Base-by-base conservation (phyloP, 2,888 invertebrate species). In the Callimorpha dominula region DNA sequence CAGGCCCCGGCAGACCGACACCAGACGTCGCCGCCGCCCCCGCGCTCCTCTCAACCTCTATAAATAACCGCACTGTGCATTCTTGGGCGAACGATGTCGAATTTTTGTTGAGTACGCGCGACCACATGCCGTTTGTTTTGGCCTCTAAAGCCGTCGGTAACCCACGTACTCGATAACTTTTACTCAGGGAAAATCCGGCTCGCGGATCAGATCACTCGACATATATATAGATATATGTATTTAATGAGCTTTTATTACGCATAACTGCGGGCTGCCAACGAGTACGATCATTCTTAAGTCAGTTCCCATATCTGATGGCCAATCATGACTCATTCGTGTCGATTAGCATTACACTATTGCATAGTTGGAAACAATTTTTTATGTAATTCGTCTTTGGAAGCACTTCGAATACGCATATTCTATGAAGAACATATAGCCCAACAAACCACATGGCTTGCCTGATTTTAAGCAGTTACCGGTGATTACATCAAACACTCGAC, bases 1-100 rank as follows among this genome's bases (percentile, higher is more conserved):
- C 96, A 96, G 96, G 95, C 96, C 96, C 96, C 94, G 96, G 96
- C 95, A 96, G 96, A 96, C 95, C 96, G 96, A 95, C 94, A 95
- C 94, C 94, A 95, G 95, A 95, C 95, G 93, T 92, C 92, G 93
- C 91, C 92, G 93, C 93, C 95, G 94, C 93, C 95, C 95, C 95
- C 95, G 97, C 95, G 93, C 94, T 92, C 92, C 96, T 94, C 92
- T 91, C 90, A 87, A 91, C 90, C 90, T 89, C 95, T 95, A 95
- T 92, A 93, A 93, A 95, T 95, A 95, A 88, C 91, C 91, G 88
- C 93, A 93, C 94, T 93, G 94, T 95, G 94, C 95, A 95, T 95
- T 95, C 95, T 95, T 95, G 94, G 92, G 94, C 94, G 94, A 95
- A 93, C 95, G 95, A 94, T 94, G 94, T 94, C 92, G 94, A 95